phyloP scores from a whole-genome alignment of 2,888 invertebrate genomes.

The Drosophila affinis region DNA sequence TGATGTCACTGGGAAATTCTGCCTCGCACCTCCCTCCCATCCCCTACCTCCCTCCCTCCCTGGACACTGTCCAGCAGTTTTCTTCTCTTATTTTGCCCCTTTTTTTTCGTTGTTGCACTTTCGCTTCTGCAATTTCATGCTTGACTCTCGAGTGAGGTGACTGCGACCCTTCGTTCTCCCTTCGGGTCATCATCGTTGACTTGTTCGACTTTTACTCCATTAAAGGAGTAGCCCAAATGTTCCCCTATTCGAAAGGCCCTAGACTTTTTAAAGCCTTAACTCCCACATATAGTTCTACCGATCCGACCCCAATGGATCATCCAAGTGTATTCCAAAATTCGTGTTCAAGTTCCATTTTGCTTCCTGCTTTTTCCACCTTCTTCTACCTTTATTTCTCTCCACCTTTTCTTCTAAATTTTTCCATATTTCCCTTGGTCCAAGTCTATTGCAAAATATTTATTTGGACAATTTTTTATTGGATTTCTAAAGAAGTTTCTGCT shows the following conservation, averaged over 20 bases:
- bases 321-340: background rate
- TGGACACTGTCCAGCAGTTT: constrained; percentile 38
- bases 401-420: constrained; percentile 13
- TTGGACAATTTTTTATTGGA: constrained; percentile 66
- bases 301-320: background rate
- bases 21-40: background rate
- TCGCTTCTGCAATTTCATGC: constrained; percentile 48
- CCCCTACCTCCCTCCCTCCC: background rate
- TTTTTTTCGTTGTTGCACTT: constrained; percentile 32
- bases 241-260: background rate
- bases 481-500: constrained; percentile 48
- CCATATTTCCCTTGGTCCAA: constrained; percentile 14
- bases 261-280: no score
- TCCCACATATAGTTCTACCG: no score
- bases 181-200: constrained; percentile 34
- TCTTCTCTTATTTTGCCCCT: constrained; percentile 13
- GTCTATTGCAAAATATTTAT: constrained; percentile 53
- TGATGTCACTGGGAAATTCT: constrained; percentile 55
- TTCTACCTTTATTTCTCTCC: background rate
- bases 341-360: background rate
- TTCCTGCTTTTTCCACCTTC: background rate
- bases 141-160: constrained; percentile 34
- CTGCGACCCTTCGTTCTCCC: constrained; percentile 18
- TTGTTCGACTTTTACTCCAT: constrained; percentile 13
- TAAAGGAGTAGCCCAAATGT: background rate